Conservation (phyloP, 2,113 vertebrate genomes). For the Trogon surrucura region DNA sequence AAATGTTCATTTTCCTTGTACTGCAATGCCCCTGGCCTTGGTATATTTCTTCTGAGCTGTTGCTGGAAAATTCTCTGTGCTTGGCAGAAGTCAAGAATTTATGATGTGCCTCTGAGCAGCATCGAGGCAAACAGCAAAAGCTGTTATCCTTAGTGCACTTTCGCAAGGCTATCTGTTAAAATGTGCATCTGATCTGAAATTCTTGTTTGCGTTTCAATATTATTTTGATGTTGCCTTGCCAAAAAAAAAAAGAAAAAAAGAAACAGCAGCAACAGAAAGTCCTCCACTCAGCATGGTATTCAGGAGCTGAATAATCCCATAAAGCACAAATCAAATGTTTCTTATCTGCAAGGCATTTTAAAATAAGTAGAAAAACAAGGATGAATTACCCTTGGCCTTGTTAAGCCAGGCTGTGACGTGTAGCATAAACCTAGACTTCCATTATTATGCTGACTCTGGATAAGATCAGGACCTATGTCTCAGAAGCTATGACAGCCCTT, state of each 20-base stretch:
- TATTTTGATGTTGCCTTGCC: neutral
- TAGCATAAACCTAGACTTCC: neutral
- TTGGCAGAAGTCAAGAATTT: constrained; percentile 74
- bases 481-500: neutral
- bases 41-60: constrained; percentile 64
- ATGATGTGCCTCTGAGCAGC: constrained; percentile 63
- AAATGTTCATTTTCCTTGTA: constrained; percentile 62
- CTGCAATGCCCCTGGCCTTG: constrained; percentile 55
- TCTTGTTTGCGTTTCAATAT: neutral
- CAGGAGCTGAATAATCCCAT: neutral
- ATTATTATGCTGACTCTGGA: neutral
- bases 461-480: neutral
- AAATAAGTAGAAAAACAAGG: neutral
- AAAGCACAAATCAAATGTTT: neutral
- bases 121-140: constrained; percentile 47
- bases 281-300: neutral
- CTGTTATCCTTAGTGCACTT: constrained; percentile 39
- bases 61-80: constrained; percentile 49
- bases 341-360: neutral
- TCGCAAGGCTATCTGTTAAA: constrained; percentile 20
- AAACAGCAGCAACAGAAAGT: neutral
- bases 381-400: neutral
- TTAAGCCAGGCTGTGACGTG: neutral
- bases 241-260: neutral
- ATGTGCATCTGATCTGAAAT: constrained; percentile 27